Evolutionary conservation across 1,140 invertebrate species (phyloP), one percentile per base, ranked within the genome.

Genomic region (Idris sp.): DNA sequence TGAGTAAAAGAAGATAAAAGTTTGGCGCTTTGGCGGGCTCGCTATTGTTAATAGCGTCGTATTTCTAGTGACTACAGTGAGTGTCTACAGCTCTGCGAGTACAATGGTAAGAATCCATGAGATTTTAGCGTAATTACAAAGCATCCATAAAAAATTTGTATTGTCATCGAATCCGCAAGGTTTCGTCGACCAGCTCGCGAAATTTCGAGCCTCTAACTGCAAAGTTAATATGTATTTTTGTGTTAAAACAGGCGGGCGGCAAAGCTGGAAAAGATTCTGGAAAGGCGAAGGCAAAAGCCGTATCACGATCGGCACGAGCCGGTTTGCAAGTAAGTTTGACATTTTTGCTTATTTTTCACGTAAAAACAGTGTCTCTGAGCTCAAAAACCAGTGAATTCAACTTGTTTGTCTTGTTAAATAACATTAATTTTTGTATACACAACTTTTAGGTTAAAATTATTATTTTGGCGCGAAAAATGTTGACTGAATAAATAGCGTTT

Each of bases 201-300:
- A n/a, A n/a, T n/a, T n/a, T n/a, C n/a, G n/a, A n/a, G n/a, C n/a
- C n/a, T n/a, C n/a, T n/a, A n/a, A n/a, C n/a, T n/a, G n/a, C n/a
- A n/a, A n/a, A n/a, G n/a, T n/a, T n/a, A 88, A 88, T 76, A 49
- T 51, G 80, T 69, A 83, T 86, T 85, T 86, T 83, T 65, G 78
- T 80, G 80, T 76, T 69, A 79, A 56, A 65, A 78, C 76, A 95
- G 97, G 97, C 97, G 92, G 97, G 97, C 84, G 98, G 98, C 84
- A 99, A 99, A 94, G 97, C 98, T 89, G 98, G 98, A 83, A 99
- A 99, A 91, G 97, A 99, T 91, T 98, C 97, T 41, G 98, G 98
- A 81, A 99, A 99, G 91, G 95, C 97, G n/a, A 99, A 99, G 90
- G 96, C 97, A 40, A 99, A 99, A 91, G 97, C 98, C 76, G 96